Evolutionary conservation across 2,797 vertebrate species (phyloP).

Genomic region (Pangasius sanitwongsei): DNA sequence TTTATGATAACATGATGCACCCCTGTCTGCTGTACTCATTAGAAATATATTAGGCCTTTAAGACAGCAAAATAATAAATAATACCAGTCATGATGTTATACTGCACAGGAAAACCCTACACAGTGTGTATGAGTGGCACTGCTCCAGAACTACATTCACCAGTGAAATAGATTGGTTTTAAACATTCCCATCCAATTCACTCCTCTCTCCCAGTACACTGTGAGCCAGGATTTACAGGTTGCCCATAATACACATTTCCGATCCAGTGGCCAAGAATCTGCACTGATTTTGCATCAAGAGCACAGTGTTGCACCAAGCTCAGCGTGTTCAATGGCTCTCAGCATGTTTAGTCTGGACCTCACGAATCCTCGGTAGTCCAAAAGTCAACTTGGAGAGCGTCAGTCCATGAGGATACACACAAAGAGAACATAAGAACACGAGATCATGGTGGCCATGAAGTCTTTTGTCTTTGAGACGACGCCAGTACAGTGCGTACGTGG

Average conservation of each 20-base stretch:
- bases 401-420: conserved; percentile 15
- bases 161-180: not conserved
- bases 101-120: not conserved
- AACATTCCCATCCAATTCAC: conserved; percentile 3
- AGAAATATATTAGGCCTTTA: not conserved
- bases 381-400: conserved; percentile 17
- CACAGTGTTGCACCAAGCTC: conserved; percentile 25
- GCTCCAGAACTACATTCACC: not conserved
- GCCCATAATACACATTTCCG: conserved; percentile 40
- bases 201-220: conserved; percentile 6
- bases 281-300: conserved; percentile 38
- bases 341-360: conserved; percentile 20
- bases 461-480: conserved; percentile 27
- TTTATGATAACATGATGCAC: not conserved
- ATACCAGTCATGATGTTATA: not conserved
- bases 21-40: not conserved
- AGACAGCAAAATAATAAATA: not conserved
- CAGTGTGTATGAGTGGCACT: not conserved
- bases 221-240: conserved; percentile 37
- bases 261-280: conserved; percentile 29
- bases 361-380: conserved; percentile 24
- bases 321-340: conserved; percentile 31
- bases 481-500: not conserved
- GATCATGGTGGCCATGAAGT: conserved; percentile 20
- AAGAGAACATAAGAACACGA: conserved; percentile 7